Evolutionary conservation across 2,888 invertebrate genomes (phyloP).

Genomic region (Eilema depressum): DNA sequence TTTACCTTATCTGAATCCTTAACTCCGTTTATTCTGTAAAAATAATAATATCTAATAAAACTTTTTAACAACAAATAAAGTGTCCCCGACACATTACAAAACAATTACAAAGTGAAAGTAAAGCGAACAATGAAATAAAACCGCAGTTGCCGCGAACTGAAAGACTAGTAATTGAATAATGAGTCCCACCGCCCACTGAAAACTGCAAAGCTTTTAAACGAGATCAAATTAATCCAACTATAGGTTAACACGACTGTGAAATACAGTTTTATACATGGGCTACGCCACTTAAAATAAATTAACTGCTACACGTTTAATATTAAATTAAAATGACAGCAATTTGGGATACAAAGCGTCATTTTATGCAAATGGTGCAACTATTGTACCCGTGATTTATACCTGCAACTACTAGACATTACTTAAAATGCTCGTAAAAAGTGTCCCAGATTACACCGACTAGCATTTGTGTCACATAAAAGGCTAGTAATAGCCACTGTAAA

Average conservation of each 20-base stretch:
- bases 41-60: background rate
- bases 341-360: slow-evolving; percentile 61
- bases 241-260: slow-evolving; percentile 38
- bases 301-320: slow-evolving; percentile 57
- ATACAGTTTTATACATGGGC: slow-evolving; percentile 36
- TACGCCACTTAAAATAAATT: slow-evolving; percentile 54
- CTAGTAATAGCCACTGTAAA: slow-evolving; percentile 64
- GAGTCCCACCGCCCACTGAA: slow-evolving; percentile 25
- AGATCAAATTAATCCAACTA: slow-evolving; percentile 56
- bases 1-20: no score
- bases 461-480: slow-evolving; percentile 69
- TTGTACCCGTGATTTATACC: slow-evolving; percentile 68
- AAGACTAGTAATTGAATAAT: slow-evolving; percentile 39
- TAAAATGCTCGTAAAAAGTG: slow-evolving; percentile 72
- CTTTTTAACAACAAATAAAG: background rate
- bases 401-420: slow-evolving; percentile 64
- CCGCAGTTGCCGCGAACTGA: slow-evolving; percentile 17
- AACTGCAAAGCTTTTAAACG: slow-evolving; percentile 37
- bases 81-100: background rate
- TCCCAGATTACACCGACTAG: slow-evolving; percentile 67
- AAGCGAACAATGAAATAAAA: slow-evolving; percentile 21
- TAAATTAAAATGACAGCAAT: slow-evolving; percentile 72
- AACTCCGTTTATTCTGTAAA: background rate
- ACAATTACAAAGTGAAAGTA: slow-evolving; percentile 15
- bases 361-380: slow-evolving; percentile 73